Conservation (phyloP, 2,113 vertebrate genomes). For the Columbina picui region DNA sequence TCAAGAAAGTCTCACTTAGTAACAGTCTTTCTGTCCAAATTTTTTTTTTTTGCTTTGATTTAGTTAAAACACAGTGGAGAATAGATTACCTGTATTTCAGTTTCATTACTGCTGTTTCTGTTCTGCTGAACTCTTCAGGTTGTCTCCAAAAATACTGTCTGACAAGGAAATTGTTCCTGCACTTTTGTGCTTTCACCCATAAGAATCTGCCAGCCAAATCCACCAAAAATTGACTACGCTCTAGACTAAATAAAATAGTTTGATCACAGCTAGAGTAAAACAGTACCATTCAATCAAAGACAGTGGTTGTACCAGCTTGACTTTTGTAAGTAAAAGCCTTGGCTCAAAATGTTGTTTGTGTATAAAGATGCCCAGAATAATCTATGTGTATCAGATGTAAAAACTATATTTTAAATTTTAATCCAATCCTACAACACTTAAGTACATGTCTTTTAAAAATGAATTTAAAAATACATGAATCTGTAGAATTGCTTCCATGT, state of each 20-base stretch:
- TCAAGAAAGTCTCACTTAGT: background rate
- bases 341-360: background rate
- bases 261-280: background rate
- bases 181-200: background rate
- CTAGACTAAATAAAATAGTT: background rate
- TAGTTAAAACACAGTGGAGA: conserved; percentile 2
- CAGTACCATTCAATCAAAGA: background rate
- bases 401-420: background rate
- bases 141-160: conserved; percentile 31
- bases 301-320: background rate
- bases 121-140: background rate
- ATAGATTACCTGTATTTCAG: background rate
- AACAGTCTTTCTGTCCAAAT: background rate
- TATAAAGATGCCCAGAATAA: background rate
- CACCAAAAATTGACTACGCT: background rate
- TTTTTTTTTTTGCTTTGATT: background rate
- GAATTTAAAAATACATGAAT: background rate
- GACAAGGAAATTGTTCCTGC: conserved; percentile 42
- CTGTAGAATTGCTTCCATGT: background rate
- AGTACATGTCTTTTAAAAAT: background rate
- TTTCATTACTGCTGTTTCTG: background rate
- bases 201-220: conserved; percentile 10
- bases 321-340: background rate
- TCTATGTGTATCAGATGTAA: background rate
- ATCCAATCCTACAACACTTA: background rate